These are phyloP conservation scores for Eurytoma californica DNA, from an alignment of 2,888 invertebrate genomes.

Conservation along the genomic window DNA sequence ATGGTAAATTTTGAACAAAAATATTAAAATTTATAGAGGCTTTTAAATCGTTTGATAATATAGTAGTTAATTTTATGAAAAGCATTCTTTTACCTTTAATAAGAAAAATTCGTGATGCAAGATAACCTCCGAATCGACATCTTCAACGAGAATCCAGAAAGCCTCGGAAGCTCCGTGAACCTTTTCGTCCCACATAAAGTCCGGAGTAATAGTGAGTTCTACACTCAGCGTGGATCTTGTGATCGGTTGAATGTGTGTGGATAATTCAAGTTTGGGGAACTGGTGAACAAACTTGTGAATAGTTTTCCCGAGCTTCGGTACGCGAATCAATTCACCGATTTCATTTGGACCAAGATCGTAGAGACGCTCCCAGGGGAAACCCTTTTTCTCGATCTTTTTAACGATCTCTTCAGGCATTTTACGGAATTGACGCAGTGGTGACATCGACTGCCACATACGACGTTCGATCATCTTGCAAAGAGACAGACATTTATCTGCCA, in stretches of 20 bases:
- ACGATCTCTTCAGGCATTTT: constrained; percentile 98
- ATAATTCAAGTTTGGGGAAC: constrained; percentile 95
- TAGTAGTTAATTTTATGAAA: neutral
- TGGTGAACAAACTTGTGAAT: constrained; percentile 98
- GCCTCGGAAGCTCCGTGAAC: constrained; percentile 88
- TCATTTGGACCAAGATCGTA: constrained; percentile 98
- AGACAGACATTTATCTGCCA: constrained; percentile 96
- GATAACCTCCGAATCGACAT: constrained; percentile 91
- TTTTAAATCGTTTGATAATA: too few relatives aligned
- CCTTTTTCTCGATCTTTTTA: constrained; percentile 98
- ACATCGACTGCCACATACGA: constrained; percentile 99
- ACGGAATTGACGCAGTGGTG: constrained; percentile 95
- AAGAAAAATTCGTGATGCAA: constrained; percentile 94
- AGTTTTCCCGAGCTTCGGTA: constrained; percentile 94
- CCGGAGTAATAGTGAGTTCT: constrained; percentile 97
- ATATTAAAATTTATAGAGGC: too few relatives aligned
- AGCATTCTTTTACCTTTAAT: constrained; percentile 79
- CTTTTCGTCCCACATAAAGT: constrained; percentile 99
- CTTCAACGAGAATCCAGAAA: constrained; percentile 92
- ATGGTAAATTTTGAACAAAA: neutral
- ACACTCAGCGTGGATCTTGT: constrained; percentile 94
- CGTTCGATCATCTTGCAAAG: constrained; percentile 99
- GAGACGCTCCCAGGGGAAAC: constrained; percentile 93
- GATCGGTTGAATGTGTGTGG: constrained; percentile 98
- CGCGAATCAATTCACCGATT: constrained; percentile 94